Evolutionary conservation across 2,797 vertebrate species (phyloP).

Genomic region (Mormyrops boulengeri): DNA sequence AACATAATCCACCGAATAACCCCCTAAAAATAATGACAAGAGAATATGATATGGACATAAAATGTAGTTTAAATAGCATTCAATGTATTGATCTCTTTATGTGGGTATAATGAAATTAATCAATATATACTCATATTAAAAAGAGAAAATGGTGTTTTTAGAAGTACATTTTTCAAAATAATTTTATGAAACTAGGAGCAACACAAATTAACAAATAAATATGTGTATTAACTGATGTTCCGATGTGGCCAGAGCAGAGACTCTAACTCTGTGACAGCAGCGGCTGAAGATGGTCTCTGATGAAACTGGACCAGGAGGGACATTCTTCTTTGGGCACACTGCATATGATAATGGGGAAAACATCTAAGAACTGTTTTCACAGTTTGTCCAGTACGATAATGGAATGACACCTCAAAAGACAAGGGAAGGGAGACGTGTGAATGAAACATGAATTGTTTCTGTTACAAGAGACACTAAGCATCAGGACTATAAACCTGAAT

Average conservation of each 20-base stretch:
- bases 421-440: background rate
- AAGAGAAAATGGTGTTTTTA: background rate
- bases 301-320: background rate
- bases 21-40: background rate
- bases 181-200: background rate
- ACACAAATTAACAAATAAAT: background rate
- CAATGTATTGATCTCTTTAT: background rate
- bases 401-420: background rate
- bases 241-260: background rate
- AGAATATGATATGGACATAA: background rate
- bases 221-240: background rate
- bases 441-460: background rate
- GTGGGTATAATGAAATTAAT: background rate
- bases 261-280: background rate
- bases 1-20: background rate
- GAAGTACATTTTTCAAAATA: background rate
- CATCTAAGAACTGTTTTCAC: background rate
- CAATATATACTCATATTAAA: background rate
- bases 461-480: background rate
- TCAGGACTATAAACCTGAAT: background rate
- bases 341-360: background rate
- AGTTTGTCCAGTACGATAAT: constrained; percentile 6
- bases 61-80: background rate
- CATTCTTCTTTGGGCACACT: background rate
- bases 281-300: background rate